Evolutionary conservation across 2,888 invertebrate genomes (phyloP), one percentile per base, ranked within the genome.

Genomic region (Miltochrista miniata): DNA sequence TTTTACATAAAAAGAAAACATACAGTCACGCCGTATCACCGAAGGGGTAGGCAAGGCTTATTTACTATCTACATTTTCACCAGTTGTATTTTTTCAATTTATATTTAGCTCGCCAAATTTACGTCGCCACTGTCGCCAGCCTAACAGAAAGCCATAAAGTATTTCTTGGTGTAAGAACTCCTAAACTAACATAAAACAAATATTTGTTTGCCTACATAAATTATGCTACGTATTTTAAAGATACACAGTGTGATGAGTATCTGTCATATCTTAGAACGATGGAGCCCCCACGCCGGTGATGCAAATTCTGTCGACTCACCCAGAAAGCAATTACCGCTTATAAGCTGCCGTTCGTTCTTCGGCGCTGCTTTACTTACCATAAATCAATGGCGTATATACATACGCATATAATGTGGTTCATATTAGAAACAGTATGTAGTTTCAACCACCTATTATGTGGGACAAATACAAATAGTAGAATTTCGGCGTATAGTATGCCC

Each of bases 301-400:
- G 76, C 70, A 79, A 79, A 81, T 79, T 74, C 63, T 71, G 76
- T 71, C 72, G 74, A 76, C 70, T 80, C 79, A 76, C 69, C 71
- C 74, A 73, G 73, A 75, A 81, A 81, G 76, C 79, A 79, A 81
- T 81, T 81, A 81, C 71, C 51, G 65, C 64, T 68, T 67, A 67
- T 74, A 66, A 65, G 66, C 68, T 61, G 56, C 64, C 68, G 68
- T 67, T 68, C 68, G 67, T 66, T 69, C 73, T 72, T 69, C 64
- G 68, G 61, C 64, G 66, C 61, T 65, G 61, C 71, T 59, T 31
- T 68, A 61, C 71, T 60, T 68, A 64, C 68, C 72, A 72, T 76
- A 77, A 78, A 75, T 77, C 77, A 71, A 72, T 69, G 51, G 52
- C 51, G 57, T 47, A 54, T 56, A 54, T 40, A 40, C 42, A 45